phyloP scores from a whole-genome alignment of 1,140 invertebrate genomes.

The Drosophila funebris region DNA sequence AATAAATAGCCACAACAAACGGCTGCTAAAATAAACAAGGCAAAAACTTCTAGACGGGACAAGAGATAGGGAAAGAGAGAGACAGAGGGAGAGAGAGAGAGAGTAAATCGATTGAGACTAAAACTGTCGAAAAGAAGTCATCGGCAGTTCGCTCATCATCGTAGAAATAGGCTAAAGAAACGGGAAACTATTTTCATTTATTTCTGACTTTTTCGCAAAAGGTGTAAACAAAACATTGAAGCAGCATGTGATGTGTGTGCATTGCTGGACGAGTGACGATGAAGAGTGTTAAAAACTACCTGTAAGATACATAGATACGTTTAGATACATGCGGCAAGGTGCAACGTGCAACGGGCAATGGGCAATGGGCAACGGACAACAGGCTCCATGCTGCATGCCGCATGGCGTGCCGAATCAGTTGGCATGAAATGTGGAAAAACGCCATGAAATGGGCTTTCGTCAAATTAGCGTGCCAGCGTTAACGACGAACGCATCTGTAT shows the following conservation, averaged over 20 bases:
- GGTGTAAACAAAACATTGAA: constrained; percentile 64
- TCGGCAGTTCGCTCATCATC: constrained; percentile 2
- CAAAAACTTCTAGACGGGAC: constrained; percentile 12
- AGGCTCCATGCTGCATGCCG: constrained; percentile 4
- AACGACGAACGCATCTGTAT: constrained; percentile 54
- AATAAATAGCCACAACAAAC: constrained; percentile 74
- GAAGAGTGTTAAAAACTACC: constrained; percentile 75
- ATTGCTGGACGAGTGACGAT: constrained; percentile 19
- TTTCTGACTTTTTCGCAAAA: constrained; percentile 68
- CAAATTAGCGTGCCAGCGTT: constrained; percentile 79
- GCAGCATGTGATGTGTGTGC: constrained; percentile 41
- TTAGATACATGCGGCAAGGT: constrained; percentile 11
- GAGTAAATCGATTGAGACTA: constrained; percentile 2
- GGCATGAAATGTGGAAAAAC: constrained; percentile 76
- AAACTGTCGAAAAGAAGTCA: constrained; percentile 3
- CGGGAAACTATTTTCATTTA: constrained; percentile 44
- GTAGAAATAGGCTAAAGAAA: constrained; percentile 36
- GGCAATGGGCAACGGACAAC: constrained; percentile 15
- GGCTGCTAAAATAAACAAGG: constrained; percentile 67
- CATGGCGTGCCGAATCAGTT: constrained; percentile 44
- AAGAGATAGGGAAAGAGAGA: background rate
- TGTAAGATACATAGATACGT: constrained; percentile 47
- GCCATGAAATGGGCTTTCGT: constrained; percentile 79
- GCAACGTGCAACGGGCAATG: too few species aligned
- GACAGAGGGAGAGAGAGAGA: background rate